A percentile compares a stretch with the other conserved stretches of the same genome.
Evolutionary conservation across 2,797 vertebrate genomes (phyloP).

Genomic region (Thaleichthys pacificus): DNA sequence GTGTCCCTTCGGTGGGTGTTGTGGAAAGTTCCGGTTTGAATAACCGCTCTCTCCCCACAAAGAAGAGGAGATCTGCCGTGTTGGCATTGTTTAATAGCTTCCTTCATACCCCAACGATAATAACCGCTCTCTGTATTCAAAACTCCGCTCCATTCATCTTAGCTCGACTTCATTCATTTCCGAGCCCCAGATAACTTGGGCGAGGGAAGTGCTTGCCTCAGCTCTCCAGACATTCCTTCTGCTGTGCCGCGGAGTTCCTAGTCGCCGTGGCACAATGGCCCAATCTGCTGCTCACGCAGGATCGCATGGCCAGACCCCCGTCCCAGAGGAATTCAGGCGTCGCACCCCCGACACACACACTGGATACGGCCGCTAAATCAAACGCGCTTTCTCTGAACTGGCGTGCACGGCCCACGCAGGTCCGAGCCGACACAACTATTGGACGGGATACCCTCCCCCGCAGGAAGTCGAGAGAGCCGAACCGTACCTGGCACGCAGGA

Average conservation of each 20-base stretch:
- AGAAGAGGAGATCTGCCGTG: conserved; percentile 15
- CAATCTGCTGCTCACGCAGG: no score
- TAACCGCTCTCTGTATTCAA: conserved; percentile 44
- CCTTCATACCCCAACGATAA: conserved; percentile 44
- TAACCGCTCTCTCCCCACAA: no score
- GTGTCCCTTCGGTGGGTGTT: no score
- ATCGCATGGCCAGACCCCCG: no score
- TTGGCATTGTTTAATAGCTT: conserved; percentile 39
- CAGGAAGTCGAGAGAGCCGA: not conserved
- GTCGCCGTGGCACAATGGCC: not conserved
- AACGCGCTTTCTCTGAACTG: no score
- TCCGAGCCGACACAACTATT: no score
- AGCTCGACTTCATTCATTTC: conserved; percentile 57
- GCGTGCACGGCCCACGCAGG: no score
- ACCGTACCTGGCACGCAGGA: not conserved
- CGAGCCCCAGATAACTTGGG: conserved; percentile 40
- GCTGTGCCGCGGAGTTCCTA: conserved; percentile 31
- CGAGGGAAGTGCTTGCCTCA: conserved; percentile 50
- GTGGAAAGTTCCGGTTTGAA: no score
- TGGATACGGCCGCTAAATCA: no score
- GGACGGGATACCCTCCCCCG: no score
- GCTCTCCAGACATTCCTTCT: conserved; percentile 37
- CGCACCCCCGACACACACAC: no score
- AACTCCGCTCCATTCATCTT: conserved; percentile 46
- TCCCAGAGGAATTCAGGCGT: no score